A percentile compares a stretch with the other conserved stretches of the same genome.
Evolutionary conservation across 2,113 vertebrate genomes (phyloP).

Genomic region (Zosterops pallidus): DNA sequence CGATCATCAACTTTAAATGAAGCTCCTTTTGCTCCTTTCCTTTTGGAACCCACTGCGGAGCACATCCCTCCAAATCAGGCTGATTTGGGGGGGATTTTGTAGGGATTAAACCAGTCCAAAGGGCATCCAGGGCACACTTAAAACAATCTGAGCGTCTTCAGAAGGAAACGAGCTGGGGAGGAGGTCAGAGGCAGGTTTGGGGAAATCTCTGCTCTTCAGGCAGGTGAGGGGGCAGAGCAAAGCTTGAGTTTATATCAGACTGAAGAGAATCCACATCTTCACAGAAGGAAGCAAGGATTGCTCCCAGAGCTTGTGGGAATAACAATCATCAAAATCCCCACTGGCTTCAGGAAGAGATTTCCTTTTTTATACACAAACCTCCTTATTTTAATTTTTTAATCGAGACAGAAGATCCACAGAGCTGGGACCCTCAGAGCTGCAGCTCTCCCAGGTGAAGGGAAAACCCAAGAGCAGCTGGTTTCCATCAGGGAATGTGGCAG

Average conservation of each 20-base stretch:
- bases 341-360: not conserved
- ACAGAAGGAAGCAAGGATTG: not conserved
- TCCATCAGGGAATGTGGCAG: fast-evolving
- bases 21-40: no score
- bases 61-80: not conserved
- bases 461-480: not conserved
- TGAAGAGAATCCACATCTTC: not conserved
- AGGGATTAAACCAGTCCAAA: not conserved
- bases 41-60: not conserved
- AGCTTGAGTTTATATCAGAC: not conserved
- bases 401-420: no score
- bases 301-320: not conserved
- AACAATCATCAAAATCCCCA: not conserved
- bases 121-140: no score
- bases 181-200: not conserved
- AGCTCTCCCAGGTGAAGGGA: not conserved
- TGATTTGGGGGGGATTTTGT: not conserved
- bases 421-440: not conserved
- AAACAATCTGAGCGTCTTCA: not conserved
- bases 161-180: not conserved
- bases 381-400: not conserved
- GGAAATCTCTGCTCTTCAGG: not conserved
- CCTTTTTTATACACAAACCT: not conserved
- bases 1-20: not conserved
- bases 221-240: not conserved